Conservation (phyloP, 92 coral and sea anemone species). For the Palythoa caribaeorum region DNA sequence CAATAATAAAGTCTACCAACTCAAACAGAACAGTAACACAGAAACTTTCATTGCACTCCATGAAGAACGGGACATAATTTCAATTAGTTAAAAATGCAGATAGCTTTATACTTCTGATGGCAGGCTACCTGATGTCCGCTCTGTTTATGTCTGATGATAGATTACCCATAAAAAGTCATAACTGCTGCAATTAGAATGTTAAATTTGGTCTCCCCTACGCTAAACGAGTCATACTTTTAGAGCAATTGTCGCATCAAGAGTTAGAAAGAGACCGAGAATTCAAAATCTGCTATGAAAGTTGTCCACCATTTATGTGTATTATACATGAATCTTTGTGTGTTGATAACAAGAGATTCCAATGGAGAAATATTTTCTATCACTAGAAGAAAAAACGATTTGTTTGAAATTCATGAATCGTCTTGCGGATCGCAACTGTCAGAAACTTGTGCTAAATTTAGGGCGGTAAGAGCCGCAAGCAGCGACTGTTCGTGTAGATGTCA, state of each 20-base stretch:
- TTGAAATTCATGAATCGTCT: background rate
- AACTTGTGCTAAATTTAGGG: background rate
- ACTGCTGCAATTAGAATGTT: background rate
- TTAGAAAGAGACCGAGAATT: background rate
- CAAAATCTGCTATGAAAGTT: background rate
- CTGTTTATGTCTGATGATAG: background rate
- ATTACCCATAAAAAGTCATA: background rate
- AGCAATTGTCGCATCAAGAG: background rate
- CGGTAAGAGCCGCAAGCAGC: background rate
- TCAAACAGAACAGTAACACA: no score
- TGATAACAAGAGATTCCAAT: background rate
- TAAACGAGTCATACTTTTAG: background rate
- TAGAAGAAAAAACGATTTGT: background rate
- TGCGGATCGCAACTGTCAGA: background rate
- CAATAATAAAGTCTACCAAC: no score
- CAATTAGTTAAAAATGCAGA: no score
- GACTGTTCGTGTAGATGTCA: conserved; percentile 10
- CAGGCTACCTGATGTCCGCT: background rate
- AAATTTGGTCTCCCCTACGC: background rate
- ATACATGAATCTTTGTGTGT: background rate
- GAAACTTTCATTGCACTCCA: no score
- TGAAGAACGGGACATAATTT: no score
- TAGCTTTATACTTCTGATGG: no score
- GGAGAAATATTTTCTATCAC: background rate
- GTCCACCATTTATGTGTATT: background rate